Conservation (phyloP, 2,113 vertebrate genomes). For the Tachycineta bicolor region DNA sequence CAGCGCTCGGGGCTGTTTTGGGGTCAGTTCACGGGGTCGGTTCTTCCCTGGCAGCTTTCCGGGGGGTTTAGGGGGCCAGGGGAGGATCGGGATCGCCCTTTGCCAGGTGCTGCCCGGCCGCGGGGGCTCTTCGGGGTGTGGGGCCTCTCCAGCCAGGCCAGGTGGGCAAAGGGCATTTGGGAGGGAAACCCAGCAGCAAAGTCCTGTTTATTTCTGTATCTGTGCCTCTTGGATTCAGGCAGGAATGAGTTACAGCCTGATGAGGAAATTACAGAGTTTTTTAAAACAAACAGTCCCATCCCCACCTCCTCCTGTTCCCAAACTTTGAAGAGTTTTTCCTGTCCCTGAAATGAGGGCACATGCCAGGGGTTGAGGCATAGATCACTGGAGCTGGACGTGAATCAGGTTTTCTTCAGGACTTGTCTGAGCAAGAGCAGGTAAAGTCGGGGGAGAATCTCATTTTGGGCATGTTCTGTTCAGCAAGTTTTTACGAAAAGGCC, state of each 20-base stretch:
- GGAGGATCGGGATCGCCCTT: not conserved
- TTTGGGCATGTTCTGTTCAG: accelerated
- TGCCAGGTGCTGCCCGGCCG: not conserved
- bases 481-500: not conserved
- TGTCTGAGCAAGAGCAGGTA: not conserved
- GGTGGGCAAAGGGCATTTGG: not conserved
- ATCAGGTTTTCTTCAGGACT: not conserved
- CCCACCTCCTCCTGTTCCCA: not conserved
- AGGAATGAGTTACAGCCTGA: not conserved
- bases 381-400: not conserved
- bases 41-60: not conserved
- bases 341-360: not conserved
- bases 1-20: not conserved
- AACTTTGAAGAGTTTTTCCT: not conserved
- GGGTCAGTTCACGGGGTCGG: not conserved
- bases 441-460: not conserved
- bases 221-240: not conserved
- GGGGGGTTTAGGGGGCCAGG: not conserved
- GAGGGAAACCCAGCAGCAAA: not conserved
- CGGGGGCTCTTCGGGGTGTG: accelerated
- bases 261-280: not conserved
- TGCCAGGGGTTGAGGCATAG: not conserved
- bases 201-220: accelerated
- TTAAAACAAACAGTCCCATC: not conserved
- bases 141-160: not conserved